A percentile compares a stretch with the other conserved stretches of the same genome.
phyloP scores from a whole-genome alignment of 1,140 invertebrate genomes.

The Polypedilum vanderplanki region DNA sequence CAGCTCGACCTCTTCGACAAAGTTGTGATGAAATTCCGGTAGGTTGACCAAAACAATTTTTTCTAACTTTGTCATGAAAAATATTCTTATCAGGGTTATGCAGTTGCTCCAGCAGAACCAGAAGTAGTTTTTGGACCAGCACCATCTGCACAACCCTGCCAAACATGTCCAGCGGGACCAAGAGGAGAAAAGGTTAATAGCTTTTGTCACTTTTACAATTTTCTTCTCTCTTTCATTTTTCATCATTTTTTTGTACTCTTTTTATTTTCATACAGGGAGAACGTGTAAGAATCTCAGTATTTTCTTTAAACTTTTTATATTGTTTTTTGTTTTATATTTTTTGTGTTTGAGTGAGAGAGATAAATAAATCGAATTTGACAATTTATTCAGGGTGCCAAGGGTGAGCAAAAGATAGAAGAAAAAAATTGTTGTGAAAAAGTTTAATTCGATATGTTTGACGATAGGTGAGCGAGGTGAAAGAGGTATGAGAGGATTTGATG shows the following conservation, averaged over 20 bases:
- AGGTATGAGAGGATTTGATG: constrained; percentile 29
- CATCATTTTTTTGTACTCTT: background rate
- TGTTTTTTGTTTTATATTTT: background rate
- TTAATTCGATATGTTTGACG: constrained; percentile 27
- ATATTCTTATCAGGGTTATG: constrained; percentile 1
- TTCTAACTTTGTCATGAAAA: background rate
- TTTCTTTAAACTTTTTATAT: background rate
- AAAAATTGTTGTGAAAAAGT: background rate
- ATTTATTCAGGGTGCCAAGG: background rate
- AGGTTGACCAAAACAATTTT: constrained; percentile 34
- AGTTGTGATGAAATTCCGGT: constrained; percentile 64
- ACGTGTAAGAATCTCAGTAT: constrained; percentile 1
- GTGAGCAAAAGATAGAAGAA: background rate
- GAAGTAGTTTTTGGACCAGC: constrained; percentile 34
- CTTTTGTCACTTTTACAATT: background rate
- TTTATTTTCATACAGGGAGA: constrained; percentile 4
- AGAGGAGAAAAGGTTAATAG: constrained; percentile 49
- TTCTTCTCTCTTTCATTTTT: background rate
- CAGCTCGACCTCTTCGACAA: constrained; percentile 59
- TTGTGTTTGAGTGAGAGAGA: background rate
- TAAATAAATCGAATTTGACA: constrained; percentile 9
- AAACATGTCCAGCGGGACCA: constrained; percentile 51
- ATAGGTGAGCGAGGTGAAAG: constrained; percentile 3
- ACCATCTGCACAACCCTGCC: constrained; percentile 42
- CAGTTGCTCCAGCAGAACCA: background rate